These are phyloP conservation scores for Mastomys coucha DNA, from an alignment of 2,113 vertebrate genomes.

Conservation along the genomic window DNA sequence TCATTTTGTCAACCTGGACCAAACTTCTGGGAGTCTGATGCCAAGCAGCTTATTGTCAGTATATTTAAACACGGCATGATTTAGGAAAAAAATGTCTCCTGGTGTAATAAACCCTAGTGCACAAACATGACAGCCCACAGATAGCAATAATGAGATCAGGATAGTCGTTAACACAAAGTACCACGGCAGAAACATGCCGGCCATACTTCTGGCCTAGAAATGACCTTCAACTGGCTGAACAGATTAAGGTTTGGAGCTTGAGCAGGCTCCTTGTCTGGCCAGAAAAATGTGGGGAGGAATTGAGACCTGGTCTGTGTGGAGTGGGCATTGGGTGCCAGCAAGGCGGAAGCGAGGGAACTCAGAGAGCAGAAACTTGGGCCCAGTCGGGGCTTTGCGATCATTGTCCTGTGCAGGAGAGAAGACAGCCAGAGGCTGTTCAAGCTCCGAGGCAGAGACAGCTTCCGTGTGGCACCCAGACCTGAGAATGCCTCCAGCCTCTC, in stretches of 20 bases:
- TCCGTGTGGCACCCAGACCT: background rate
- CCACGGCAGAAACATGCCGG: background rate
- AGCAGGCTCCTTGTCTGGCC: background rate
- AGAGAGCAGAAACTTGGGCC: background rate
- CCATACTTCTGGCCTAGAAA: background rate
- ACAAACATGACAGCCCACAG: background rate
- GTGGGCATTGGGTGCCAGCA: accelerated
- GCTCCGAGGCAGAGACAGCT: accelerated
- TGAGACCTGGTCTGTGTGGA: accelerated
- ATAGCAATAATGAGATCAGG: background rate
- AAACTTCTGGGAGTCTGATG: no score
- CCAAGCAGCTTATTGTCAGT: no score
- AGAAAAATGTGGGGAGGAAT: background rate
- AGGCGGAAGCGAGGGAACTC: background rate
- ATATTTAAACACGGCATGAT: no score
- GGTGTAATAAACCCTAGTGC: no score
- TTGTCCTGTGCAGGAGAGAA: background rate
- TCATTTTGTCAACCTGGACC: no score
- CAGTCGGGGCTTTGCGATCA: accelerated
- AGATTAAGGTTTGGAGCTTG: background rate
- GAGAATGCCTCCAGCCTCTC: accelerated
- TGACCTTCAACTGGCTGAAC: background rate
- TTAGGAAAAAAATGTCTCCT: no score
- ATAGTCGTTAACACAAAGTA: background rate
- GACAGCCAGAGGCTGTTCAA: no score